Base-by-base conservation (phyloP, 2,113 vertebrate species). In the Forbesichthys agassizii region DNA sequence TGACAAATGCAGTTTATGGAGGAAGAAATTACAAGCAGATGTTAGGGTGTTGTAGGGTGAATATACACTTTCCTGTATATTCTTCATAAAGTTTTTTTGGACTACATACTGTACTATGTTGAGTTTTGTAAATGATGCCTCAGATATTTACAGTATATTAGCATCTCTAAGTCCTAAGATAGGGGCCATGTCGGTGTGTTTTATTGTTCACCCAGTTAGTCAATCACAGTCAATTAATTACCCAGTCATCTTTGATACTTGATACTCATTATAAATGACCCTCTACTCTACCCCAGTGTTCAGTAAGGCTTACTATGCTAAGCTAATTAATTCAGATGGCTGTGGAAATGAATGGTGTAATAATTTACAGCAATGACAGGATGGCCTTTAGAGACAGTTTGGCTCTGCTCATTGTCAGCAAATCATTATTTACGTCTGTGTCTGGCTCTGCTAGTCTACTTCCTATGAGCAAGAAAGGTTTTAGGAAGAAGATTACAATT, bases 321-420 rank as follows among this genome's bases (percentile, higher is more conserved):
- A 56, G 53, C 3, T 67, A 46, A 67, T 67, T 48, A 48, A 57
- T 33, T 46, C 55, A 20, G 18, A 27, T 42, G 12, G 14, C 53
- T 68, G 46, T 49, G 46, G 12, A 68, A 18, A 46, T 58, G 55
- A 68, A 48, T 27, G 11, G 11, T 12, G 9, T 6, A 47, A 49
- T 68, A 47, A 49, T 68, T 68, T 33, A 48, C 47, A 33, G 33
- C 5, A 6, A 42, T 42, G 36, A 42, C 20, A 33, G 4, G 12
- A 11, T 51, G 55, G 13, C 66, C 46, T 68, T 68, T 68, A 56
- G 27, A 42, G 62, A 20, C 13, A 66, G 14, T 67, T 61, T 51
- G 48, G 18, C 66, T 61, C 46, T 68, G 66, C 46, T 9, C 33
- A 47, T 49, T 59, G 46, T 67, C 46, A 20, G 53, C 9, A n/a